Percentiles rank a stretch among this genome's conserved stretches.
Conservation (phyloP, 1,140 invertebrate genomes). For the Oppia nitens region DNA sequence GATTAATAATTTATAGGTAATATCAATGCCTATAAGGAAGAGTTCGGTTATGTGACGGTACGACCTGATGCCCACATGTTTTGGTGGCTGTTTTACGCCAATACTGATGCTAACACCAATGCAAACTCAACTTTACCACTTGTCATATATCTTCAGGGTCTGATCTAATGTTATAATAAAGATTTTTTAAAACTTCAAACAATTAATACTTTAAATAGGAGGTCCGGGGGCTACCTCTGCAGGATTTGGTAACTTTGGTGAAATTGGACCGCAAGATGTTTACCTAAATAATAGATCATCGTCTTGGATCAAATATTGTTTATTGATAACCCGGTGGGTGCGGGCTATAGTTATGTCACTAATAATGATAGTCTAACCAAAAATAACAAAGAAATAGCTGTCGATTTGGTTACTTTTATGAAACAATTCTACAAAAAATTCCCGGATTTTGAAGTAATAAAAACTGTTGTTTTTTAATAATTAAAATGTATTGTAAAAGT, state of each 20-base stretch:
- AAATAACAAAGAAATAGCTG: conserved; percentile 51
- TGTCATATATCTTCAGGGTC: conserved; percentile 56
- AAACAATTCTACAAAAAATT: conserved; percentile 41
- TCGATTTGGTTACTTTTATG: conserved; percentile 55
- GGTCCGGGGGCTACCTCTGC: conserved; percentile 50
- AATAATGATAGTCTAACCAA: conserved; percentile 35
- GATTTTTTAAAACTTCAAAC: too few relatives aligned
- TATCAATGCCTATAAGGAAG: too few relatives aligned
- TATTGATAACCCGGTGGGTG: conserved; percentile 71
- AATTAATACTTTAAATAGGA: too few relatives aligned
- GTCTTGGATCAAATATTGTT: conserved; percentile 56
- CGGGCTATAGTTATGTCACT: conserved; percentile 67
- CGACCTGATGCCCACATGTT: conserved; percentile 55
- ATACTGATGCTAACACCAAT: conserved; percentile 36
- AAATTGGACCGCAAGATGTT: conserved; percentile 50
- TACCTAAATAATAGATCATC: conserved; percentile 43
- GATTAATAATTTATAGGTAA: too few relatives aligned
- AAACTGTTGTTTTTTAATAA: too few relatives aligned
- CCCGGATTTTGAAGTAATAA: conserved; percentile 40
- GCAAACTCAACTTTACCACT: conserved; percentile 43
- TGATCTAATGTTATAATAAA: too few relatives aligned
- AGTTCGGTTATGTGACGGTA: conserved; percentile 46
- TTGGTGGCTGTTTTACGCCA: conserved; percentile 57
- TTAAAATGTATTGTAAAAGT: too few relatives aligned
- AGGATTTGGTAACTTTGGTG: conserved; percentile 56